Evolutionary conservation across 2,113 vertebrate genomes (phyloP).

Genomic region (Syngnathus scovelli): DNA sequence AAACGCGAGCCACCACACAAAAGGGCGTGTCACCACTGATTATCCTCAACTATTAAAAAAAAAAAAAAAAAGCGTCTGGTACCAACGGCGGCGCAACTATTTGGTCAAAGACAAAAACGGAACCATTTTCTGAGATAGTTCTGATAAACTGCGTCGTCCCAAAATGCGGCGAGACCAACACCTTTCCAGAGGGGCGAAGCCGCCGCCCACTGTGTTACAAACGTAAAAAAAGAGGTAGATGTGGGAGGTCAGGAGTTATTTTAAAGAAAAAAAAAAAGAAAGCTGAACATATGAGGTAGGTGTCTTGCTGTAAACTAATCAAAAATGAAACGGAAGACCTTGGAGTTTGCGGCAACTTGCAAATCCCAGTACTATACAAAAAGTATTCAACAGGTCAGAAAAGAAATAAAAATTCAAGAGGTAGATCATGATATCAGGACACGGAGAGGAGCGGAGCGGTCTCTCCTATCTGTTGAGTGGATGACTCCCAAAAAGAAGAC

Average conservation of each 20-base stretch:
- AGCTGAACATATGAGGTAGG: slow-evolving; percentile 90
- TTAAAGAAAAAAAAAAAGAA: neutral
- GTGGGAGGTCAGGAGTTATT: slow-evolving; percentile 45
- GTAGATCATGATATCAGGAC: slow-evolving; percentile 92
- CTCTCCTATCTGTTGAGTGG: slow-evolving; percentile 64
- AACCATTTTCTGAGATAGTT: neutral
- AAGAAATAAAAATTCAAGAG: slow-evolving; percentile 79
- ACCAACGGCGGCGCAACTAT: neutral
- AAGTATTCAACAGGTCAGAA: slow-evolving; percentile 62
- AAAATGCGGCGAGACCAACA: neutral
- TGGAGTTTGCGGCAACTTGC: slow-evolving; percentile 63
- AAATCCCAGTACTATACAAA: slow-evolving; percentile 69
- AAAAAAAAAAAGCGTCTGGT: neutral
- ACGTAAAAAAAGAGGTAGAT: neutral
- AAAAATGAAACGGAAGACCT: slow-evolving; percentile 53
- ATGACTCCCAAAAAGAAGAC: slow-evolving; percentile 80
- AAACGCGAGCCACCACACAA: neutral
- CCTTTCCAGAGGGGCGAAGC: neutral
- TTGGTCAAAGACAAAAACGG: neutral
- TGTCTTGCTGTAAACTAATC: slow-evolving; percentile 93
- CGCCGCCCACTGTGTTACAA: neutral
- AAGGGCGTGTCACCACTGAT: neutral
- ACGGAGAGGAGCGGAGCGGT: slow-evolving; percentile 74
- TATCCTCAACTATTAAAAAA: neutral
- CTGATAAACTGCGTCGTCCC: slow-evolving; percentile 1